phyloP scores from a whole-genome alignment of 2,113 vertebrate genomes.

The Neoarius graeffei region DNA sequence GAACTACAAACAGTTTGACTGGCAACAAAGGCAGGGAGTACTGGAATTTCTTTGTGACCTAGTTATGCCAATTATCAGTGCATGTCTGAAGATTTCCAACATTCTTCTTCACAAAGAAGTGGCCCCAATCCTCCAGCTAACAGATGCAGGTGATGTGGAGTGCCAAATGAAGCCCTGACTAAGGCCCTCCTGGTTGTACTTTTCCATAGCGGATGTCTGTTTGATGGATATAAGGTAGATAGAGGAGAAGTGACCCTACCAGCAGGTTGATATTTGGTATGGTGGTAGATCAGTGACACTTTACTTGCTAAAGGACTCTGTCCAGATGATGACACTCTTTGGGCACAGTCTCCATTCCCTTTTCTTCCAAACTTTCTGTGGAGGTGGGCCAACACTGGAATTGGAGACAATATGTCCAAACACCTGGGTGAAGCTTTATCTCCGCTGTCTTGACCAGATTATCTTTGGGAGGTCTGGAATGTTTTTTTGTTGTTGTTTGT shows the following conservation, averaged over 20 bases:
- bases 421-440: background rate
- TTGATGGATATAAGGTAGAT: background rate
- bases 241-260: background rate
- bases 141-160: background rate
- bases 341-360: background rate
- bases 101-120: background rate
- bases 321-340: too few species aligned
- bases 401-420: background rate
- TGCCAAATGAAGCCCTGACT: background rate
- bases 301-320: background rate
- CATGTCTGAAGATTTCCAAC: background rate
- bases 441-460: background rate
- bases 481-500: too few species aligned
- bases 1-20: background rate
- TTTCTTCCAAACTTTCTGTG: background rate
- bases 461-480: background rate
- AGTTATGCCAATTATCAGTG: background rate
- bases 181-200: background rate
- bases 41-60: background rate
- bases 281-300: background rate
- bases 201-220: background rate
- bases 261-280: background rate
- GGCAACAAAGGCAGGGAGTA: background rate
- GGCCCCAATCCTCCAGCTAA: background rate
- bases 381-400: background rate